phyloP scores from a whole-genome alignment of 2,797 vertebrate species.

The Acanthornis magna region DNA sequence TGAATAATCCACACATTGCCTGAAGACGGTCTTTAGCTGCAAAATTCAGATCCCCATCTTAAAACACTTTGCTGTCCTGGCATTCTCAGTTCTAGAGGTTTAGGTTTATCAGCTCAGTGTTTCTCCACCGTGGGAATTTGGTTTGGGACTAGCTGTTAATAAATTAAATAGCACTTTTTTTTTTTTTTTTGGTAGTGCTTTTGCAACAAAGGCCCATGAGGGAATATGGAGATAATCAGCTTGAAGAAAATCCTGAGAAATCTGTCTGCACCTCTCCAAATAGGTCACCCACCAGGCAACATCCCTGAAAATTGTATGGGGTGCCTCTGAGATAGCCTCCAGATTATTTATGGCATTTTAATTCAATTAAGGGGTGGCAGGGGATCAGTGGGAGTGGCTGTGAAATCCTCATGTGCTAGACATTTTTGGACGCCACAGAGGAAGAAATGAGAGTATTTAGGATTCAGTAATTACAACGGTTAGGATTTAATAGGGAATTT shows the following conservation, averaged over 20 bases:
- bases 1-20: background rate
- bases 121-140: background rate
- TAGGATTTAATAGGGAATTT: conserved; percentile 32
- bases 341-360: conserved; percentile 53
- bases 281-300: conserved; percentile 18
- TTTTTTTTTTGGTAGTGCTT: background rate
- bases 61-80: background rate
- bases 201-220: background rate
- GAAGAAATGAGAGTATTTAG: conserved; percentile 39
- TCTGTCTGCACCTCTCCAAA: conserved; percentile 42
- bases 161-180: background rate
- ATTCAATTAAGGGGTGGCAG: conserved; percentile 50
- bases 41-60: background rate
- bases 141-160: background rate
- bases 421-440: conserved; percentile 34
- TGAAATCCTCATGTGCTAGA: background rate
- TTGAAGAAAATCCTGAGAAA: conserved; percentile 29
- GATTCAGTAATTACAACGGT: conserved; percentile 28
- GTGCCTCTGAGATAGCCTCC: conserved; percentile 30
- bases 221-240: conserved; percentile 36
- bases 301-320: conserved; percentile 34
- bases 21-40: background rate
- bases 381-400: conserved; percentile 22
- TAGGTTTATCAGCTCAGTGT: background rate
- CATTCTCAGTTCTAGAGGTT: background rate